Evolutionary conservation across 2,888 invertebrate species (phyloP).

Genomic region (Leptogaster cylindrica): DNA sequence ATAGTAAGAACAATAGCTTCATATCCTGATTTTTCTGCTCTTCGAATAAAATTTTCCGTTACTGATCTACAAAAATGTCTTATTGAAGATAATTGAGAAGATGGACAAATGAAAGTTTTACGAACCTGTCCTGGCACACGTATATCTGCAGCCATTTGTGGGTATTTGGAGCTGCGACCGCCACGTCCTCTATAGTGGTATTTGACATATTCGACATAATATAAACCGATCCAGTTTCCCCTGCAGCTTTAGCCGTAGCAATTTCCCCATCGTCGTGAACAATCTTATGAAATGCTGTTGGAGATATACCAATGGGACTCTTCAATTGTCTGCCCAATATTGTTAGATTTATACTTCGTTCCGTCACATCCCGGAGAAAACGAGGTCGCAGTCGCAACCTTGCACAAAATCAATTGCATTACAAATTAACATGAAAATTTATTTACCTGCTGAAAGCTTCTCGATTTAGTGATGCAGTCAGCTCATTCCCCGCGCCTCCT

Average conservation of each 20-base stretch:
- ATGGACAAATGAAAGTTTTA: background rate
- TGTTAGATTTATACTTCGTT: background rate
- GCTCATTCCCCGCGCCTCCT: background rate
- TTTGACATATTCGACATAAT: background rate
- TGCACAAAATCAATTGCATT: background rate
- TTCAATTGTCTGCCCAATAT: background rate
- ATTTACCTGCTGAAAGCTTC: background rate
- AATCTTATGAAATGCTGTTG: background rate
- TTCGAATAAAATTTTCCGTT: background rate
- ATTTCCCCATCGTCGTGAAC: background rate
- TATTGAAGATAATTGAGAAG: background rate
- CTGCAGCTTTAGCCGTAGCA: background rate
- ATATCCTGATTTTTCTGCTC: background rate
- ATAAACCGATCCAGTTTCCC: background rate
- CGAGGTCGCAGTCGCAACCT: background rate
- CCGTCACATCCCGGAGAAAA: background rate
- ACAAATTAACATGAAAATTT: background rate
- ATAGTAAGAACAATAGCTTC: background rate
- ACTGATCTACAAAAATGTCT: background rate
- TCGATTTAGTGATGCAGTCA: background rate
- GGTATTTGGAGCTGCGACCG: background rate
- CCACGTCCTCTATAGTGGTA: background rate
- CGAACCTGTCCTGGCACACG: background rate
- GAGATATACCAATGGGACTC: background rate
- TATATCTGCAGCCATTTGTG: background rate